Evolutionary conservation across 2,113 vertebrate genomes (phyloP).

Genomic region (Megaceryle maxima): DNA sequence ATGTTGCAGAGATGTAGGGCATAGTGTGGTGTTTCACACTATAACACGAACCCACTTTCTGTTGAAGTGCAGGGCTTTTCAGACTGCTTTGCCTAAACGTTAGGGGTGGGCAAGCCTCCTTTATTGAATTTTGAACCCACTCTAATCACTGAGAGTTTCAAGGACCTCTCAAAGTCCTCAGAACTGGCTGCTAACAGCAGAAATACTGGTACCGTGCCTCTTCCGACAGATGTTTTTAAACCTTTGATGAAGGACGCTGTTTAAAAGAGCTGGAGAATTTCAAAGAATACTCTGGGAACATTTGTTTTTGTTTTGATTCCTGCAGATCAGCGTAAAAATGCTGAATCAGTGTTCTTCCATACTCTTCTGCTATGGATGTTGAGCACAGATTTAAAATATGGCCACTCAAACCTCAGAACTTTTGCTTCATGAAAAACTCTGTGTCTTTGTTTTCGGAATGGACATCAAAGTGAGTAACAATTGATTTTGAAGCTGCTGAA

Average conservation of each 20-base stretch:
- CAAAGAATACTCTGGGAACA: not conserved
- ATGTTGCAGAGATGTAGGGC: not conserved
- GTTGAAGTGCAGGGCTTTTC: not conserved
- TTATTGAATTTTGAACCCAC: not conserved
- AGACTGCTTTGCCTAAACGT: not conserved
- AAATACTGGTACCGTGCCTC: not conserved
- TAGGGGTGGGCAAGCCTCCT: not conserved
- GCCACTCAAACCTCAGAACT: not conserved
- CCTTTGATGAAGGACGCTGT: not conserved
- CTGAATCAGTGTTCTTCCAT: not conserved
- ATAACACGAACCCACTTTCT: not conserved
- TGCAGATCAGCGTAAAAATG: not conserved
- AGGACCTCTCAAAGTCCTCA: not conserved
- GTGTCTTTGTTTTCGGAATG: not conserved
- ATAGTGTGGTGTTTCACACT: accelerated
- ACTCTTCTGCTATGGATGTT: not conserved
- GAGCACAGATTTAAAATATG: not conserved
- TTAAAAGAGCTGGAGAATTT: not conserved
- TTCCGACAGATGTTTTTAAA: not conserved
- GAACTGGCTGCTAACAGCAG: not conserved
- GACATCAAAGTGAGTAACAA: not conserved
- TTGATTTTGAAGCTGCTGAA: not conserved
- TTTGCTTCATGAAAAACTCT: not conserved
- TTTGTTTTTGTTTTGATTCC: not conserved
- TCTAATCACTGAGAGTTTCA: not conserved